Base-by-base conservation (phyloP, 2,113 vertebrate species). In the Gallinago jamesoni region DNA sequence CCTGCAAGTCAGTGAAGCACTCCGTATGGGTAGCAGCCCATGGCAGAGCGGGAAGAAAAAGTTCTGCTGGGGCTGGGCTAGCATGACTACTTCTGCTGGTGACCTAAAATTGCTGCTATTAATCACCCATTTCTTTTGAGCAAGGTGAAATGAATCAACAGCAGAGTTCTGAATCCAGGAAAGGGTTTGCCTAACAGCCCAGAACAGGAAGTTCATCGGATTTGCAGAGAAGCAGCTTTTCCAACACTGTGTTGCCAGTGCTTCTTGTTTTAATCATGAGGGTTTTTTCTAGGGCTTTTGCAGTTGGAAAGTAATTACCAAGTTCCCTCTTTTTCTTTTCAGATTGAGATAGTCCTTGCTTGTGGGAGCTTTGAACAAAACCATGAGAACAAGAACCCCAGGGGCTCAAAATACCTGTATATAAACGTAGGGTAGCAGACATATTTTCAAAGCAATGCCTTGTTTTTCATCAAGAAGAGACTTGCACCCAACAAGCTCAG, bases 381-480 rank as follows among this genome's bases (percentile, higher is more conserved):
- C 14, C 60, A 60, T 37, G 59, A 91, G 78, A 94, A 91, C 28
- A 66, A 69, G 72, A 96, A 83, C 28, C 55, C n/a, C 37, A 66
- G n/a, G 55, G 78, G 50, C 68, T 80, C 47, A 74, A 70, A 93
- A 88, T 87, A 86, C 50, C 37, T 77, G 2, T 45, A 50, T 86
- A 64, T 84, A 90, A 95, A 95, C 70, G 85, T 77, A 77, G 47
- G 37, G 33, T 62, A 80, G 35, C n/a, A 80, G 41, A 76, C 41
- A 55, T 66, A 87, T 70, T 89, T 95, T 92, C 78, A 95, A 94
- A 90, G 82, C 68, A 86, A 47, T 67, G 67, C 25, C 72, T 75
- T 68, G 33, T 39, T 93, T 84, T 84, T 90, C 62, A 43, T 94
- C 87, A 79, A 77, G 94, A 91, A 66, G 91, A 73, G 57, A 85